A percentile compares a stretch with the other conserved stretches of the same genome.
Evolutionary conservation across 2,113 vertebrate species (phyloP).

Genomic region (Corythaixoides concolor): DNA sequence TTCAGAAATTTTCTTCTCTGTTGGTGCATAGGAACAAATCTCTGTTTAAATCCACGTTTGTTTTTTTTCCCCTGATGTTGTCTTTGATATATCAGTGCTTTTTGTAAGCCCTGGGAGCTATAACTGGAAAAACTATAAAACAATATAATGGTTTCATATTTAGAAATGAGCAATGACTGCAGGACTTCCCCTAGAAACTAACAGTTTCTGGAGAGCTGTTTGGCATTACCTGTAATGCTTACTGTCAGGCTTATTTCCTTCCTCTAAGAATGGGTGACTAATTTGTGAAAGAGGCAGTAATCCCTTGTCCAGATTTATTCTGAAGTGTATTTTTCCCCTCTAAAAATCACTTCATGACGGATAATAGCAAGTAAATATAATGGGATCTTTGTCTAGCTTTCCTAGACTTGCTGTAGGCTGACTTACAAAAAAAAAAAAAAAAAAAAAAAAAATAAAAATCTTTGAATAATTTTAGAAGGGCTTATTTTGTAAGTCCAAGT

Average conservation of each 20-base stretch:
- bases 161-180: not conserved
- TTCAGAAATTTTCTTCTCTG: not conserved
- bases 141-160: not conserved
- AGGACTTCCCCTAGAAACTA: not conserved
- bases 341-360: not conserved
- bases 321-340: not conserved
- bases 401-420: not conserved
- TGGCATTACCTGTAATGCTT: not conserved
- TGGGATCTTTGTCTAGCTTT: not conserved
- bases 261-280: not conserved
- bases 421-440: not conserved
- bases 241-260: not conserved
- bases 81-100: not conserved
- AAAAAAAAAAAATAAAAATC: not conserved
- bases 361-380: not conserved
- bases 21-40: not conserved
- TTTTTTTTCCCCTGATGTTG: not conserved
- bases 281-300: not conserved
- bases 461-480: not conserved
- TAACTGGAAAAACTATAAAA: not conserved
- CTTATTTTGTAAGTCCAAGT: not conserved
- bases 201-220: not conserved
- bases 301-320: not conserved
- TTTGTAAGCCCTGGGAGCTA: not conserved
- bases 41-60: not conserved